A percentile compares a stretch with the other conserved stretches of the same genome.
Evolutionary conservation across 2,113 vertebrate species (phyloP).

Genomic region (Amphiprion percula): DNA sequence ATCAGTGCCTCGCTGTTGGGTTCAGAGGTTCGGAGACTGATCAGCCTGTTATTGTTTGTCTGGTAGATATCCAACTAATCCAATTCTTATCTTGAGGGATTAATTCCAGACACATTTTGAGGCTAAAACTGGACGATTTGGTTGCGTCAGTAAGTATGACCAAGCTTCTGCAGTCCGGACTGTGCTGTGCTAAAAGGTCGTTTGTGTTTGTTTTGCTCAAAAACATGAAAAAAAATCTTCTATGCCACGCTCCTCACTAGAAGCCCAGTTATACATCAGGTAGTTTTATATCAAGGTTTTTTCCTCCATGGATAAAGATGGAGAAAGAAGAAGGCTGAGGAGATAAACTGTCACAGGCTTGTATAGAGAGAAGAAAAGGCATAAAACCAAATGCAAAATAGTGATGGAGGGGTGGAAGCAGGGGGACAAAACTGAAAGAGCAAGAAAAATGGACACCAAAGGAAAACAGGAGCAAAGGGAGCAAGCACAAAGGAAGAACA

Average conservation of each 20-base stretch:
- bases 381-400: not conserved
- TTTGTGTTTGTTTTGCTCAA: not conserved
- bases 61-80: no score
- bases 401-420: not conserved
- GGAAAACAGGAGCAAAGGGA: not conserved
- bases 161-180: not conserved
- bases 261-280: not conserved
- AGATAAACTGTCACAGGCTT: not conserved
- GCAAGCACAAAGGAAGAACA: not conserved
- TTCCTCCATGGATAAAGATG: not conserved
- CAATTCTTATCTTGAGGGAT: no score
- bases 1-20: no score
- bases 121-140: not conserved
- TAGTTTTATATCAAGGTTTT: not conserved
- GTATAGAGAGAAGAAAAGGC: constrained; percentile 3
- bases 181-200: no score
- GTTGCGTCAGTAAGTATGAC: not conserved
- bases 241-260: not conserved
- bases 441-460: not conserved
- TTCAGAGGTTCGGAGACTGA: not conserved
- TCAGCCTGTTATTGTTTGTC: no score
- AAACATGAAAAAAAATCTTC: no score
- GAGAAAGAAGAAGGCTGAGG: not conserved
- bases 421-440: constrained; percentile 2
- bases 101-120: no score